Conservation (phyloP, 2,113 vertebrate genomes). For the Trachemys scripta region DNA sequence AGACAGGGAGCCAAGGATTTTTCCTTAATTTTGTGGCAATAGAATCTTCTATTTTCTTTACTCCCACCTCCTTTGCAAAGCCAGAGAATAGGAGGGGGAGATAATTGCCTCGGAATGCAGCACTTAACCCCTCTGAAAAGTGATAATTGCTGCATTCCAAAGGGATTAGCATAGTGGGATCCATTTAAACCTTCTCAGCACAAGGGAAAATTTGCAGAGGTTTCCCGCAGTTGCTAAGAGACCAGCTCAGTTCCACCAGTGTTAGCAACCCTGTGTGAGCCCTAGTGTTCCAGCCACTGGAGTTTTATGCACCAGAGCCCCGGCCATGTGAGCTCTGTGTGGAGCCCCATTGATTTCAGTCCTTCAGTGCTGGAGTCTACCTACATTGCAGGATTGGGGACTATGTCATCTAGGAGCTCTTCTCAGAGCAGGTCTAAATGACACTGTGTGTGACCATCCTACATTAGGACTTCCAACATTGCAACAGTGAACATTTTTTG, state of each 20-base stretch:
- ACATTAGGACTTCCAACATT: neutral
- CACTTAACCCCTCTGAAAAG: neutral
- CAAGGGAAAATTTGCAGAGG: neutral
- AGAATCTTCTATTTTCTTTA: neutral
- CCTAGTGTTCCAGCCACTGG: neutral
- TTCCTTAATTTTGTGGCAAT: neutral
- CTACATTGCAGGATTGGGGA: neutral
- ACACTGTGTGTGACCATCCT: neutral
- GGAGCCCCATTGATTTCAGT: neutral
- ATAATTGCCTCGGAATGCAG: neutral
- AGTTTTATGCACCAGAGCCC: neutral
- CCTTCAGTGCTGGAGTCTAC: neutral
- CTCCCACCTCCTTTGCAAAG: neutral
- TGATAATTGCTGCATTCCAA: neutral
- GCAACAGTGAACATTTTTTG: neutral
- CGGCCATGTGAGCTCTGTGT: neutral
- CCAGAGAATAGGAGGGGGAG: neutral
- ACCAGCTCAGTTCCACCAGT: neutral
- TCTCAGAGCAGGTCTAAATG: neutral
- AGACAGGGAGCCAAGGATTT: neutral
- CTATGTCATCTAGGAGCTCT: neutral
- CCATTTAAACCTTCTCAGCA: neutral
- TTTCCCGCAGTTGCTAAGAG: neutral
- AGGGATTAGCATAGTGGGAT: neutral
- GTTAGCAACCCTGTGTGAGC: neutral